Conservation (phyloP, 1,140 invertebrate species). For the Ephestia elutella region DNA sequence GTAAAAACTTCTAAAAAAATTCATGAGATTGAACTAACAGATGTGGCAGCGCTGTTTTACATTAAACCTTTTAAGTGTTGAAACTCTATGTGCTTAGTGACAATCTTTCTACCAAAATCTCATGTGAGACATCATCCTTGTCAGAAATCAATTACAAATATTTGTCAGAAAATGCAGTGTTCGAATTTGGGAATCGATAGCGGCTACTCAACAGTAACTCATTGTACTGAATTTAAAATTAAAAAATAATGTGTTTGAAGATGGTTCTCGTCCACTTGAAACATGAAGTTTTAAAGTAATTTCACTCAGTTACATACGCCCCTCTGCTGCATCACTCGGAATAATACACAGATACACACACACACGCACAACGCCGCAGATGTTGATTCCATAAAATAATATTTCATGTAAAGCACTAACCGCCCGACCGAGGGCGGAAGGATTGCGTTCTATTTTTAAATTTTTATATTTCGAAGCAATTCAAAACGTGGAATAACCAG, state of each 20-base stretch:
- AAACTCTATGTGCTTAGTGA: too few relatives aligned
- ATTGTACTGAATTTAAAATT: background rate
- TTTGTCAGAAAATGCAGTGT: too few relatives aligned
- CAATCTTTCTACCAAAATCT: too few relatives aligned
- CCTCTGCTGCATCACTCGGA: conserved; percentile 34
- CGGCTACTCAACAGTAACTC: too few relatives aligned
- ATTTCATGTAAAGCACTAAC: conserved; percentile 73
- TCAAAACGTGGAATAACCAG: conserved; percentile 40
- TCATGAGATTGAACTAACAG: too few relatives aligned
- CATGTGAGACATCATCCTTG: too few relatives aligned
- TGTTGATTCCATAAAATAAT: conserved; percentile 74
- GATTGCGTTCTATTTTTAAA: conserved; percentile 73
- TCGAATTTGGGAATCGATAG: too few relatives aligned
- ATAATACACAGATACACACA: conserved; percentile 31
- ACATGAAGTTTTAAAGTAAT: conserved; percentile 65
- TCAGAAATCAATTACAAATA: too few relatives aligned
- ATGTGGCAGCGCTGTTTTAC: too few relatives aligned
- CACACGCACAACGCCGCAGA: conserved; percentile 48
- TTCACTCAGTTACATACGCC: conserved; percentile 68
- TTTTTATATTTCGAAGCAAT: conserved; percentile 69
- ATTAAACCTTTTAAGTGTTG: too few relatives aligned
- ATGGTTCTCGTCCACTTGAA: conserved; percentile 69
- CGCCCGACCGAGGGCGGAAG: conserved; percentile 67
- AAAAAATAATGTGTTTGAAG: background rate
- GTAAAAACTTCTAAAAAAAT: too few relatives aligned